These are phyloP conservation scores for Lacanobia wlatinum DNA, from an alignment of 2,888 invertebrate species.

Conservation along the genomic window DNA sequence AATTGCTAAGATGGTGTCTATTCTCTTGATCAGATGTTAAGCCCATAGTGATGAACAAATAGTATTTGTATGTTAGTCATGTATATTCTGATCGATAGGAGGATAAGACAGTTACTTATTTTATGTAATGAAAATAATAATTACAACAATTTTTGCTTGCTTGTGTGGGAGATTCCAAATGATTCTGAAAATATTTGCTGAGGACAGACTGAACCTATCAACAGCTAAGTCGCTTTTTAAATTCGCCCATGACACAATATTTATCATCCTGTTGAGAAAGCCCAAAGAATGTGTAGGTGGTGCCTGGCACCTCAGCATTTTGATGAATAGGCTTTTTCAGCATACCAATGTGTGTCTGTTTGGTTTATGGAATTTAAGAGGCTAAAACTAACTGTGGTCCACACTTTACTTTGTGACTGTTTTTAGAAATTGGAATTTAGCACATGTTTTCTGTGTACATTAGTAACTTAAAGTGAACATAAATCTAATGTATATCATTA, in stretches of 20 bases:
- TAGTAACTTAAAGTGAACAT: slow-evolving; percentile 33
- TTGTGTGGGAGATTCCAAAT: slow-evolving; percentile 38
- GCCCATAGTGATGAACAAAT: slow-evolving; percentile 15
- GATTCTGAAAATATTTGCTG: slow-evolving; percentile 47
- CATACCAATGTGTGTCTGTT: slow-evolving; percentile 13
- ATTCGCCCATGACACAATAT: slow-evolving; percentile 25
- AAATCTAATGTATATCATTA: slow-evolving; percentile 47
- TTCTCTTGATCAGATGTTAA: slow-evolving; percentile 13
- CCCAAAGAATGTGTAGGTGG: slow-evolving; percentile 11
- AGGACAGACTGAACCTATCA: slow-evolving; percentile 9
- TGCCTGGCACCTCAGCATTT: slow-evolving; percentile 5
- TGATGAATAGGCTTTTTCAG: slow-evolving; percentile 23
- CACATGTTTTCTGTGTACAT: slow-evolving; percentile 23
- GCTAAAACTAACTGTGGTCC: slow-evolving; percentile 15
- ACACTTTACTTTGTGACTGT: slow-evolving; percentile 29
- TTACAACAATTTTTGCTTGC: slow-evolving; percentile 3
- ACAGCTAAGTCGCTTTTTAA: slow-evolving; percentile 38
- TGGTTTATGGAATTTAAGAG: slow-evolving; percentile 37
- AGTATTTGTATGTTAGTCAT: slow-evolving; percentile 25
- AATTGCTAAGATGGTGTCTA: slow-evolving; percentile 5
- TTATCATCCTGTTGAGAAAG: slow-evolving; percentile 27
- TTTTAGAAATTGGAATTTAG: slow-evolving; percentile 47
- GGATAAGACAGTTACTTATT: slow-evolving; percentile 1
- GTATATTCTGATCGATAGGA: slow-evolving; percentile 25
- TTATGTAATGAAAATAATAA: slow-evolving; percentile 4